Evolutionary conservation across 2,888 invertebrate species (phyloP), one percentile per base, ranked within the genome.

Genomic region (Girardia tigrina): DNA sequence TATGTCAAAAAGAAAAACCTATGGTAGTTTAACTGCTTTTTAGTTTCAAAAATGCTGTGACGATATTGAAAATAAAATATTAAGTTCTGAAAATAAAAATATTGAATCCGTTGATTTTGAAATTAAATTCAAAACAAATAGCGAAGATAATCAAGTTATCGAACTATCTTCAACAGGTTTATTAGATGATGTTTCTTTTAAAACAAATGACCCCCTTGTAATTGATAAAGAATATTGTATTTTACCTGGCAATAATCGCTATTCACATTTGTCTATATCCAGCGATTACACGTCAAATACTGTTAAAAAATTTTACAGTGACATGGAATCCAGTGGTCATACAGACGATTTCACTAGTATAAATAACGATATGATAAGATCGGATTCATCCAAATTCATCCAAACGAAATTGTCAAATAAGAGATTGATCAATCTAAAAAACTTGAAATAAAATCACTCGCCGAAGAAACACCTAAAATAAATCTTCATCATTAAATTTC

Each of bases 321-420:
- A 56, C 23, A 56, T 56, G 56, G 56, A 56, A 56, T 56, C 56
- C 56, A 56, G 56, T 56, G 56, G 23, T 56, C 56, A 56, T 16
- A 56, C 56, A 6, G 56, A 56, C 23, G 56, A 56, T 56, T 56
- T 56, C n/a, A 56, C 56, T 56, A 56, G 56, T 56, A 56, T 56
- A 20, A 56, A 56, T n/a, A 56, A 56, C 23, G 56, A 56, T n/a
- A 56, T 56, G 56, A 23, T 23, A 4, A 56, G 23, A 56, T 56
- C 56, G n/a, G 56, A 56, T 56, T 56, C 56, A 4, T 56, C 56
- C 4, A 56, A 56, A n/a, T 4, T 56, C 20, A 56, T 6, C n/a
- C n/a, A 12, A 56, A 6, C n/a, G n/a, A 4, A 56, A 4, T 20
- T 6, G 8, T 23, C 23, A 16, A 56, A 8, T 56, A n/a, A 56